Percentiles rank a stretch among this genome's conserved stretches.
Evolutionary conservation across 2,797 vertebrate species (phyloP).

Genomic region (Holocentrus rufus): DNA sequence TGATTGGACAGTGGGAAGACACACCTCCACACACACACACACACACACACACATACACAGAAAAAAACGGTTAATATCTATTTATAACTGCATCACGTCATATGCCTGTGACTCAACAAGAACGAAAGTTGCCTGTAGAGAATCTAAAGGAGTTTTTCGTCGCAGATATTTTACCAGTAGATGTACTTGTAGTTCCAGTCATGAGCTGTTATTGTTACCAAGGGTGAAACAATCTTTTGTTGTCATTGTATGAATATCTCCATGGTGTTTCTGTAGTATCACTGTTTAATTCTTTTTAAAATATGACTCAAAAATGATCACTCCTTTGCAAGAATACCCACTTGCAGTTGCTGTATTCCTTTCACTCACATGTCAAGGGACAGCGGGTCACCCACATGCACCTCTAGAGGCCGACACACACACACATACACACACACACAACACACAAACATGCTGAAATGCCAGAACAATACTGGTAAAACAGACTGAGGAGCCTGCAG

Average conservation of each 20-base stretch:
- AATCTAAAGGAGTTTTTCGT: conserved; percentile 5
- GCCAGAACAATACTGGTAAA: conserved; percentile 19
- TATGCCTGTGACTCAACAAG: conserved; percentile 27
- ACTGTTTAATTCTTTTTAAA: too few species aligned
- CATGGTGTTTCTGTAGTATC: too few species aligned
- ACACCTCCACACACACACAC: neutral
- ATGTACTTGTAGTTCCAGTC: conserved; percentile 45
- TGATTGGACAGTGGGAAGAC: conserved; percentile 3
- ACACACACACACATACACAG: too few species aligned
- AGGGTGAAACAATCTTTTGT: neutral
- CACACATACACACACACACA: conserved; percentile 12
- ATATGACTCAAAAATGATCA: neutral
- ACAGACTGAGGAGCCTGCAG: conserved; percentile 33
- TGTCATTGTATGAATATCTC: too few species aligned
- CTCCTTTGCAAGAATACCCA: neutral
- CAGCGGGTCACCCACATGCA: conserved; percentile 14
- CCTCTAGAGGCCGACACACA: neutral
- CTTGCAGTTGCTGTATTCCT: too few species aligned
- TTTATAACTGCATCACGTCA: conserved; percentile 45
- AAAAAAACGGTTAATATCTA: conserved; percentile 33
- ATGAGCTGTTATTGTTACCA: conserved; percentile 1
- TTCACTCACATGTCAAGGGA: neutral
- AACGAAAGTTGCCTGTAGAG: neutral
- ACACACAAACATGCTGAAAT: neutral
- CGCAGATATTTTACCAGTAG: conserved; percentile 22